Conservation (phyloP, 2,113 vertebrate genomes). For the Protomyctophum bolini region DNA sequence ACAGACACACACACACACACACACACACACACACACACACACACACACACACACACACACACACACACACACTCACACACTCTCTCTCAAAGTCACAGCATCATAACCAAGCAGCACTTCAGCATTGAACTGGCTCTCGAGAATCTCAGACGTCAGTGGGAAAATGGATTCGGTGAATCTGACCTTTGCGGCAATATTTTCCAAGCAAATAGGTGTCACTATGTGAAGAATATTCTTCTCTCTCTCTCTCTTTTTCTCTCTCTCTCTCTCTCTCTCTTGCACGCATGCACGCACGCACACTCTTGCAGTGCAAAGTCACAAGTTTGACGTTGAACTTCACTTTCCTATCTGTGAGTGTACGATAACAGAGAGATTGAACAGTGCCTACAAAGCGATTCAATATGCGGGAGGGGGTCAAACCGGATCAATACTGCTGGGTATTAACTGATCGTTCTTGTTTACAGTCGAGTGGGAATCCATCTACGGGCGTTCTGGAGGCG, state of each 20-base stretch:
- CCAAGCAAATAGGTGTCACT: slow-evolving; percentile 33
- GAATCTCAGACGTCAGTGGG: not conserved
- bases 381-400: slow-evolving; percentile 45
- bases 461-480: slow-evolving; percentile 55
- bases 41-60: no score
- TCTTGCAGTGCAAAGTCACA: not conserved
- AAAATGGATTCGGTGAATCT: slow-evolving; percentile 7
- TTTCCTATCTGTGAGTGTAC: slow-evolving; percentile 34
- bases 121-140: no score
- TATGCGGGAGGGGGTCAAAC: slow-evolving; percentile 49
- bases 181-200: slow-evolving; percentile 39
- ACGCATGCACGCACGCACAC: not conserved
- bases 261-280: slow-evolving; percentile 8
- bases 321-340: slow-evolving; percentile 21
- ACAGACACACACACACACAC: no score
- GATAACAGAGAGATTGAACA: slow-evolving; percentile 62
- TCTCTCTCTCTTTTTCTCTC: slow-evolving; percentile 1
- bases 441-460: slow-evolving; percentile 64
- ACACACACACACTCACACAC: no score
- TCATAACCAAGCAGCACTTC: no score
- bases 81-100: no score
- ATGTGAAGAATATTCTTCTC: slow-evolving; percentile 5
- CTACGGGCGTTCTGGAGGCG: slow-evolving; percentile 44
- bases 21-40: no score
- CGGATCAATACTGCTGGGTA: slow-evolving; percentile 56